A percentile compares a stretch with the other conserved stretches of the same genome.
phyloP scores from a whole-genome alignment of 2,113 vertebrate species.

The Cricetomys ansorgei region DNA sequence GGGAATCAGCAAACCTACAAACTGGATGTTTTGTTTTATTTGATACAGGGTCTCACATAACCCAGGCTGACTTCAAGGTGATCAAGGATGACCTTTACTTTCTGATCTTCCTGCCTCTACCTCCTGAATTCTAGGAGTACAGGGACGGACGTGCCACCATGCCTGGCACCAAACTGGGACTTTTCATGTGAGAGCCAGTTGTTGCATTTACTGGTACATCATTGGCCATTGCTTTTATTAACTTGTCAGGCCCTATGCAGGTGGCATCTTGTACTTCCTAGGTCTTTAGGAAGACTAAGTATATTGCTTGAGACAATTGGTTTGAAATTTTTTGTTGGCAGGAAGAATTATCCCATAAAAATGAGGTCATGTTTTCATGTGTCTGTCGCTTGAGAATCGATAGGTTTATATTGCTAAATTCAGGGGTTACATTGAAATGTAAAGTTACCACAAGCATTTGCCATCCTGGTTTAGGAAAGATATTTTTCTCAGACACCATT shows the following conservation, averaged over 20 bases:
- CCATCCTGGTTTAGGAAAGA: background rate
- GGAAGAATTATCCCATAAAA: slow-evolving; percentile 30
- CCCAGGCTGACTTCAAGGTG: background rate
- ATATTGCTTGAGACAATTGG: background rate
- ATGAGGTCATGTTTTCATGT: background rate
- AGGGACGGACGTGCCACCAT: background rate
- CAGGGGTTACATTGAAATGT: background rate
- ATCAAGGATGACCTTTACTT: background rate
- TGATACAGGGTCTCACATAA: background rate
- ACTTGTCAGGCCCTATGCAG: background rate
- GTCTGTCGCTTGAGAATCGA: slow-evolving; percentile 1
- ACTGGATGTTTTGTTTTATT: background rate
- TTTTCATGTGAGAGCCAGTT: background rate
- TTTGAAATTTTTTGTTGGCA: slow-evolving; percentile 24
- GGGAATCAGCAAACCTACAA: background rate
- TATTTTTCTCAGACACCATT: slow-evolving; percentile 25
- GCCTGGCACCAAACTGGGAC: background rate
- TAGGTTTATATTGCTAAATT: background rate
- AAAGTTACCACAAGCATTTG: background rate
- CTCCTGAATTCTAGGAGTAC: background rate
- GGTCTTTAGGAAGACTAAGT: background rate
- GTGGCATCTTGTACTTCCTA: background rate
- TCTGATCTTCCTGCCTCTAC: background rate
- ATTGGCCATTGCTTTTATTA: background rate
- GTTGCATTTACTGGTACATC: background rate